A percentile compares a stretch with the other conserved stretches of the same genome.
These are phyloP conservation scores for Leucoraja erinaceus DNA, from an alignment of 2,113 vertebrate species.

Conservation along the genomic window DNA sequence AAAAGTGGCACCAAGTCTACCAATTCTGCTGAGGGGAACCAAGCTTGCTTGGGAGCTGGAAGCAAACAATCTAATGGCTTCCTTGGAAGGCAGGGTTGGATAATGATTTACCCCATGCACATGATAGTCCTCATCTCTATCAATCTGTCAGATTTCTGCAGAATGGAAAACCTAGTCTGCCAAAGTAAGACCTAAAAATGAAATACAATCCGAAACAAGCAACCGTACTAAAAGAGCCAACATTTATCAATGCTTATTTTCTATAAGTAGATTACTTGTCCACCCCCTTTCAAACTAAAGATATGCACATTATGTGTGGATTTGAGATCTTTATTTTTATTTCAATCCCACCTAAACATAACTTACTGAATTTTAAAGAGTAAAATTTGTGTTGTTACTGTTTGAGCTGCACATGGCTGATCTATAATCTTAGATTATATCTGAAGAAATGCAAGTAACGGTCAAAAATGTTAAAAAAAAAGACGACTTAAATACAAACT, in stretches of 20 bases:
- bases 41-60: not conserved
- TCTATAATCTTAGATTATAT: not conserved
- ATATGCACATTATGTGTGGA: not conserved
- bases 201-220: not conserved
- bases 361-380: not conserved
- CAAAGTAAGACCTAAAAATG: not conserved
- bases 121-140: not conserved
- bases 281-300: not conserved
- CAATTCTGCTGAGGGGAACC: not conserved
- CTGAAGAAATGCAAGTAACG: not conserved
- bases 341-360: not conserved
- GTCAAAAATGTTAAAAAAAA: too few relatives aligned
- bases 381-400: not conserved
- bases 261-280: not conserved
- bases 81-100: too few relatives aligned
- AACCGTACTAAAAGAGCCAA: not conserved
- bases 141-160: not conserved
- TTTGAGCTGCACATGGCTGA: not conserved
- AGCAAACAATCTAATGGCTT: not conserved
- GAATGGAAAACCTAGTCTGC: not conserved
- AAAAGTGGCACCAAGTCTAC: too few relatives aligned
- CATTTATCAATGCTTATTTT: too few relatives aligned
- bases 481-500: not conserved
- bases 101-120: too few relatives aligned
- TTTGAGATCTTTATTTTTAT: not conserved